Base-by-base conservation (phyloP, 53 echinoderm and acorn worm species). In the Holothuria leucospilota region DNA sequence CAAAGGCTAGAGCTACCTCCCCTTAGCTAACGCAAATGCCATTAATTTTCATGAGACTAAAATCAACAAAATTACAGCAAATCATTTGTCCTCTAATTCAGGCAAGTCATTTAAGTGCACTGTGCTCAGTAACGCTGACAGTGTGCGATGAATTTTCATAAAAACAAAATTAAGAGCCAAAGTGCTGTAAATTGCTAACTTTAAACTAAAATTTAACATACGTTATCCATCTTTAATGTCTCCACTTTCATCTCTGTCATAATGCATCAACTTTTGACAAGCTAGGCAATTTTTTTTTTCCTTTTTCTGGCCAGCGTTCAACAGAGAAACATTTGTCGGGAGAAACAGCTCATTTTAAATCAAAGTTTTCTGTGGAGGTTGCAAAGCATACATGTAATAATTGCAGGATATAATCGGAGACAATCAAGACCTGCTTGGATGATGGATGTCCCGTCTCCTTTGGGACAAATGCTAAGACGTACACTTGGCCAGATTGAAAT, bases 181-280 rank as follows among this genome's bases (percentile, higher is more conserved):
- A 75, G 75, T 75, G 75, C 75, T 52, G 75, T 75, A 75, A 75
- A 75, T 75, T 75, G 75, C 75, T 49, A 75, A 75, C 49, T 75
- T 75, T 75, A 75, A 75, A 75, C 75, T 49, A 75, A 75, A 75
- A 75, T 75, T 75, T 75, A 75, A 75, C 75, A 51, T 25, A 52
- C 21, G 52, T 75, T 75, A 75, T 75, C 75, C 75, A 75, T 75
- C 75, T 75, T 75, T 75, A 51, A 51, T 75, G 49, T 75, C 21
- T 52, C 49, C 15, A 20, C 51, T 75, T 75, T 75, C 53, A 75
- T 52, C 51, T 26, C 75, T 75, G 75, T 75, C 75, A 75, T 75
- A 75, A 75, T 75, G 75, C 75, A 75, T 75, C 75, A 75, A 75
- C 75, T 75, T 75, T 75, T 75, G 75, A 75, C 75, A 75, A 75